Percentiles rank a stretch among this genome's conserved stretches.
Evolutionary conservation across 2,113 vertebrate genomes (phyloP).

Genomic region (Phainopepla nitens): DNA sequence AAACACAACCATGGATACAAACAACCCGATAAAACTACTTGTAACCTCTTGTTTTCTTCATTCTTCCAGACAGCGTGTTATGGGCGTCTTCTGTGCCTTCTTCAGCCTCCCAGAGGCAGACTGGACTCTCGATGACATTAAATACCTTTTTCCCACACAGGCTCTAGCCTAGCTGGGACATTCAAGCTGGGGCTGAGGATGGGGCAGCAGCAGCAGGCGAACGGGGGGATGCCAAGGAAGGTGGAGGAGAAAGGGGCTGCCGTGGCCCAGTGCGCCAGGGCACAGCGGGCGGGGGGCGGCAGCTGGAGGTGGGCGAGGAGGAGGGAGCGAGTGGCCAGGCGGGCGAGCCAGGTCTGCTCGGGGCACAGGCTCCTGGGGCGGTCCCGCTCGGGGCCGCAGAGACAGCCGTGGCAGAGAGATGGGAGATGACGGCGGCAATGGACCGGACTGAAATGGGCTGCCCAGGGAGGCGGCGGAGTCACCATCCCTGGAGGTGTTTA

Average conservation of each 20-base stretch:
- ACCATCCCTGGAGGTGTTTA: too few species aligned
- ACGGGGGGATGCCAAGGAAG: rapidly evolving
- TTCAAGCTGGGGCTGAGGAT: neutral
- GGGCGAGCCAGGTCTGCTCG: too few species aligned
- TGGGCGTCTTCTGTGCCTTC: rapidly evolving
- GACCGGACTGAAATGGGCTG: too few species aligned
- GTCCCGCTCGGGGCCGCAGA: neutral
- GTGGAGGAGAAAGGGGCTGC: neutral
- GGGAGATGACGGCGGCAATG: too few species aligned
- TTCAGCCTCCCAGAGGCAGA: neutral
- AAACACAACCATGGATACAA: neutral
- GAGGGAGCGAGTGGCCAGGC: neutral
- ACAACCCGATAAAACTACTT: neutral
- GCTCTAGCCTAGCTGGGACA: neutral
- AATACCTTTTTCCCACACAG: neutral
- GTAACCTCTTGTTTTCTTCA: neutral
- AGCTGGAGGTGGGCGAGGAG: neutral
- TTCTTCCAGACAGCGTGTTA: rapidly evolving
- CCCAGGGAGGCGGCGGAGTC: neutral
- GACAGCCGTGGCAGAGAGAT: rapidly evolving
- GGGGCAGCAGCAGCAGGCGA: neutral
- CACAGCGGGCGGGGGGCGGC: neutral
- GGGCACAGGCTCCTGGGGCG: rapidly evolving
- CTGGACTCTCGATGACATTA: neutral
- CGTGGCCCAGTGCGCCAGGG: rapidly evolving